A percentile compares a stretch with the other conserved stretches of the same genome.
Conservation (phyloP, 2,888 invertebrate species). For the Zelleria hepariella region DNA sequence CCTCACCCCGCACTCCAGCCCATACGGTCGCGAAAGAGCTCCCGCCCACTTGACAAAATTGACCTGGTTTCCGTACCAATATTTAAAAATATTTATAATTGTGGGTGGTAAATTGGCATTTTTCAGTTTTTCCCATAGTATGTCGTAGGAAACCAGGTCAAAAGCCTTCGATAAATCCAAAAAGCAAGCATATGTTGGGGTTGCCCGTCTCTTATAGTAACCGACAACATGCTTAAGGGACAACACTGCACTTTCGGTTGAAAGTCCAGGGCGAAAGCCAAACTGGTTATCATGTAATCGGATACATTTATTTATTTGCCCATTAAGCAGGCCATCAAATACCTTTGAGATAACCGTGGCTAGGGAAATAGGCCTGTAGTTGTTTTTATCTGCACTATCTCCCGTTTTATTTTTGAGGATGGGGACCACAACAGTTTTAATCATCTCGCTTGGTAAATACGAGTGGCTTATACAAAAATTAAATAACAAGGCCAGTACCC, state of each 20-base stretch:
- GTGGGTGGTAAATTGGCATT: constrained; percentile 4
- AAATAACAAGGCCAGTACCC: too few species aligned
- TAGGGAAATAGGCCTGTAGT: constrained; percentile 3
- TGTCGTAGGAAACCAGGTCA: background rate
- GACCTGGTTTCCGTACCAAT: too few species aligned
- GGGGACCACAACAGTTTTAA: too few species aligned
- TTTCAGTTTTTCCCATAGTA: constrained; percentile 12
- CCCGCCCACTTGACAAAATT: constrained; percentile 10
- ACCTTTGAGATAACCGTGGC: background rate
- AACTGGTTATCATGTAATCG: constrained; percentile 2
- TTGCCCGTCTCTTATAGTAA: constrained; percentile 1
- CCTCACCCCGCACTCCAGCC: constrained; percentile 9
- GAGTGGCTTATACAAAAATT: too few species aligned
- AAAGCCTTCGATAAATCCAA: background rate
- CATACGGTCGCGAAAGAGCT: background rate
- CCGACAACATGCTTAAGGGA: background rate
- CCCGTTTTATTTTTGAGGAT: too few species aligned
- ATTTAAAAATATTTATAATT: constrained; percentile 1
- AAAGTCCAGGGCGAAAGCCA: constrained; percentile 4
- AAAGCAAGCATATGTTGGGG: background rate
- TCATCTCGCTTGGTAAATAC: too few species aligned
- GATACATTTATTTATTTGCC: background rate
- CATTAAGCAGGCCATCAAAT: background rate
- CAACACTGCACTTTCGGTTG: constrained; percentile 1
- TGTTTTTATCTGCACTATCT: too few species aligned